A percentile compares a stretch with the other conserved stretches of the same genome.
phyloP scores from a whole-genome alignment of 2,888 invertebrate species.

The Rotaria sp. region DNA sequence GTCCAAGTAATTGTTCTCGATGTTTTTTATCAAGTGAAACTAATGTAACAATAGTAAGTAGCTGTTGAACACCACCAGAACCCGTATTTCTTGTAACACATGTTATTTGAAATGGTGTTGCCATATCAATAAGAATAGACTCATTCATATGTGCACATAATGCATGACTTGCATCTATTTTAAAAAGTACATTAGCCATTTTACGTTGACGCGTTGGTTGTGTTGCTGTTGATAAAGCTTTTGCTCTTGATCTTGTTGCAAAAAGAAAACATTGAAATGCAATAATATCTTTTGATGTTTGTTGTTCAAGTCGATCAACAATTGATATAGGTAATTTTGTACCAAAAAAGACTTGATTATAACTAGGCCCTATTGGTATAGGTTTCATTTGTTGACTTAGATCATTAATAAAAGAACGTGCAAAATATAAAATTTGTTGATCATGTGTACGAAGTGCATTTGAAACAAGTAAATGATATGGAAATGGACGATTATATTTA shows the following conservation, averaged over 20 bases:
- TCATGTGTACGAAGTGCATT: constrained; percentile 7
- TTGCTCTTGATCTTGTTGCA: neutral
- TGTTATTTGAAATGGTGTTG: neutral
- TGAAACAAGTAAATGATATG: neutral
- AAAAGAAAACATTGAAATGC: constrained; percentile 11
- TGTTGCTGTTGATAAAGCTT: neutral
- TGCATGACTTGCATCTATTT: neutral
- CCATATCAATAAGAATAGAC: neutral
- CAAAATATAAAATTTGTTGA: neutral
- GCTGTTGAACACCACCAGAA: neutral
- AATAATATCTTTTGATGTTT: neutral
- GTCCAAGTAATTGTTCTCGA: neutral
- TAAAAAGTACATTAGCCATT: neutral
- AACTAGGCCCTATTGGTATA: neutral
- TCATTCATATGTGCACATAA: neutral
- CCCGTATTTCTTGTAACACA: neutral
- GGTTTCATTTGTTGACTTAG: neutral
- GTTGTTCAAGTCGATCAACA: neutral
- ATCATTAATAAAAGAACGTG: neutral
- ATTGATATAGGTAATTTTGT: neutral
- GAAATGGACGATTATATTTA: neutral
- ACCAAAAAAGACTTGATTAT: neutral
- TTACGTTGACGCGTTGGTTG: neutral
- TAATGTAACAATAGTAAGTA: neutral
- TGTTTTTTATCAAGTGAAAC: neutral